Evolutionary conservation across 2,888 invertebrate species (phyloP).

Genomic region (Linyphia triangularis): DNA sequence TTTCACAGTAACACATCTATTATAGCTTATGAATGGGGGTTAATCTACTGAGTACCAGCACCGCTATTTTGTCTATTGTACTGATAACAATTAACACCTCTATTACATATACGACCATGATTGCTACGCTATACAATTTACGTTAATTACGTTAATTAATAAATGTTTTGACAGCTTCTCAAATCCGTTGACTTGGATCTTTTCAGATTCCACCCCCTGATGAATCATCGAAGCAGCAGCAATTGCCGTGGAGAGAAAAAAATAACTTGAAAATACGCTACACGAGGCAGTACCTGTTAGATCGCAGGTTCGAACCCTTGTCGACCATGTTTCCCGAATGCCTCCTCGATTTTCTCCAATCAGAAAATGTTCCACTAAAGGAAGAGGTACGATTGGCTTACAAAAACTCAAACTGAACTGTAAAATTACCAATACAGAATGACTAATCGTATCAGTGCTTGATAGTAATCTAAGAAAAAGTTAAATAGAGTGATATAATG

Average conservation of each 20-base stretch:
- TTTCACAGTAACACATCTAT: too few relatives aligned
- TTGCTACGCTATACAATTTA: too few relatives aligned
- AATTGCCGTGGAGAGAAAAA: not conserved
- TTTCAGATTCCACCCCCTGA: not conserved
- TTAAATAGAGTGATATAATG: not conserved
- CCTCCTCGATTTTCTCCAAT: constrained; percentile 24
- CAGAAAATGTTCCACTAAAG: constrained; percentile 31
- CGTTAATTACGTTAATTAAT: too few relatives aligned
- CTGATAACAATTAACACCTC: too few relatives aligned
- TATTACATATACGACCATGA: too few relatives aligned
- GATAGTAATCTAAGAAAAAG: not conserved
- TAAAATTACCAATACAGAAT: too few relatives aligned
- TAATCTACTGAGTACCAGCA: too few relatives aligned
- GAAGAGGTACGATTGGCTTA: not conserved
- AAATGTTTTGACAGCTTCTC: too few relatives aligned
- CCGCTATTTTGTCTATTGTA: too few relatives aligned
- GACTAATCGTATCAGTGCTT: not conserved
- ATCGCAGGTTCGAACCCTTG: constrained; percentile 9
- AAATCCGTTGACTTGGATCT: too few relatives aligned
- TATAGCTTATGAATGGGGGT: too few relatives aligned
- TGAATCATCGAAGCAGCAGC: not conserved
- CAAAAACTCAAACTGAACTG: not conserved
- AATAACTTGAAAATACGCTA: constrained; percentile 36
- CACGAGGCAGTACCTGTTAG: constrained; percentile 48
- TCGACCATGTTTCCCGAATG: constrained; percentile 41